Conservation (phyloP, 1,140 invertebrate species). For the Ooceraea biroi region DNA sequence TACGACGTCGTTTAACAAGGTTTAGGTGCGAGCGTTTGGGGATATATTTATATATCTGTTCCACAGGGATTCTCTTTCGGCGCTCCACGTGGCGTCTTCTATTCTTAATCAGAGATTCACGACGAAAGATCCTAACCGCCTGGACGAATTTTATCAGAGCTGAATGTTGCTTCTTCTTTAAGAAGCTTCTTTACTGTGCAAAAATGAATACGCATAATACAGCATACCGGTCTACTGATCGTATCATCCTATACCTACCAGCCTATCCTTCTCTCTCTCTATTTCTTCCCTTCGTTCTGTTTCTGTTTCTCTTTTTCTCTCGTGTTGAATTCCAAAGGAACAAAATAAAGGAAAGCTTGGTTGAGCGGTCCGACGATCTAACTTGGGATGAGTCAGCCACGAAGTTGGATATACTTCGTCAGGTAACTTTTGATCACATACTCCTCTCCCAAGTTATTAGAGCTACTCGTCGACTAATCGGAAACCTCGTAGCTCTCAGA, state of each 20-base stretch:
- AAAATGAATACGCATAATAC: not conserved
- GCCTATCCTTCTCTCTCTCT: not conserved
- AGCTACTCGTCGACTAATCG: not conserved
- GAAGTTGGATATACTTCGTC: not conserved
- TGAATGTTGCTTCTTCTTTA: no score
- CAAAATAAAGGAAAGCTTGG: conserved; percentile 9
- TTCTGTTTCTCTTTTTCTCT: not conserved
- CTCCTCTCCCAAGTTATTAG: not conserved
- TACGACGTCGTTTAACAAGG: conserved; percentile 23
- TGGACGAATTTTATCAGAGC: not conserved
- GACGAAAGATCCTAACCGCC: not conserved
- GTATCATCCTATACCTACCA: not conserved
- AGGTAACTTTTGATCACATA: not conserved
- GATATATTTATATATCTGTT: not conserved
- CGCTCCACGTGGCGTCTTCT: not conserved
- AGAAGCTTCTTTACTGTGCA: no score
- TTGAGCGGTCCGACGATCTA: conserved; percentile 20
- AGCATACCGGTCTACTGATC: not conserved
- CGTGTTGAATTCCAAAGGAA: conserved; percentile 7
- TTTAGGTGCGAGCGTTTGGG: not conserved
- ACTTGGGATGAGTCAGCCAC: conserved; percentile 32
- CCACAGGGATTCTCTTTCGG: not conserved
- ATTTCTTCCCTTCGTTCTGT: not conserved
- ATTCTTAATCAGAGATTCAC: conserved; percentile 10
- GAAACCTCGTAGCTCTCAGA: not conserved